Evolutionary conservation across 64 coral and sea anemone genomes (phyloP).

Genomic region (Montipora capricornis): DNA sequence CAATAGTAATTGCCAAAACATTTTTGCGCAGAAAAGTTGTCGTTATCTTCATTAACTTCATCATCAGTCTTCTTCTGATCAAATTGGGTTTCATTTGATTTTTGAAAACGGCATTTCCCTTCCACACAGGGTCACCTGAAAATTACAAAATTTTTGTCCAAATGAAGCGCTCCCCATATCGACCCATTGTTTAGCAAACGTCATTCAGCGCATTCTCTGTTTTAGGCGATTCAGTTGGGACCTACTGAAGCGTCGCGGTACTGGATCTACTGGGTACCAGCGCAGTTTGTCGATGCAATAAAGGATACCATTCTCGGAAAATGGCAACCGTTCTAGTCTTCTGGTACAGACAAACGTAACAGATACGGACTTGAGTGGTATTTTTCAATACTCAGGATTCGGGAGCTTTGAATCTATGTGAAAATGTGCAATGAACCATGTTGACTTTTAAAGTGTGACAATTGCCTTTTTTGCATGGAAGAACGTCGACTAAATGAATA

Average conservation of each 20-base stretch:
- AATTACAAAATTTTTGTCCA: no score
- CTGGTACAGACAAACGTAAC: neutral
- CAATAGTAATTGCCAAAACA: no score
- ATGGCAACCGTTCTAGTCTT: conserved; percentile 94
- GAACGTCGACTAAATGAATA: neutral
- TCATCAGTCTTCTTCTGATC: no score
- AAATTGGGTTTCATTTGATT: no score
- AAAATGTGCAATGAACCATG: neutral
- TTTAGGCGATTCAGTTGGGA: conserved; percentile 95
- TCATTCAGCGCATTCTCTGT: neutral
- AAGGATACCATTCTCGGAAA: conserved; percentile 98
- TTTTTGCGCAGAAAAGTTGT: no score
- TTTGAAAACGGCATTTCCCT: no score
- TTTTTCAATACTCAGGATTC: neutral
- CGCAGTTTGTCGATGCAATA: conserved; percentile 98
- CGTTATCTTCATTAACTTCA: no score
- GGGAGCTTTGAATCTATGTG: neutral
- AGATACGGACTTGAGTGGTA: neutral
- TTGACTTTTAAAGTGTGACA: neutral
- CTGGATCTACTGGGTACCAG: conserved; percentile 99
- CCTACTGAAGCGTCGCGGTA: conserved; percentile 97
- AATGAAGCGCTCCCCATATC: no score
- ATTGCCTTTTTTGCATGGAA: neutral
- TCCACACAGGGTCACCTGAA: no score
- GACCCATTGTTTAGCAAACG: no score